Evolutionary conservation across 2,797 vertebrate genomes (phyloP).

Genomic region (Enteromius thamalakanensis): DNA sequence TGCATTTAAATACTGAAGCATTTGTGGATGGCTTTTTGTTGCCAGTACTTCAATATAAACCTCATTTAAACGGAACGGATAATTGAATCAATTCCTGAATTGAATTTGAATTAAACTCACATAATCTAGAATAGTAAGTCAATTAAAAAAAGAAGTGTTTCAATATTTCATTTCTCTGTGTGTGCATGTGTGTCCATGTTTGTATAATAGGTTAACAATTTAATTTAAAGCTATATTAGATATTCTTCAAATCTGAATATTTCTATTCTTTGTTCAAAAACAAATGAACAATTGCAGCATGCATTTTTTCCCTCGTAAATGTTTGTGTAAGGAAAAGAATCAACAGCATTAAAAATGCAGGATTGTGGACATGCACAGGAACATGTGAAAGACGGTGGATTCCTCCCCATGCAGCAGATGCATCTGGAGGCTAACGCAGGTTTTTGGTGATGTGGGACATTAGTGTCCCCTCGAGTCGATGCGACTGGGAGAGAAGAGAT

Average conservation of each 20-base stretch:
- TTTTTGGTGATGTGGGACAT: slow-evolving; percentile 39
- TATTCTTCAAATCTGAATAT: too few relatives aligned
- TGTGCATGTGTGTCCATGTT: too few relatives aligned
- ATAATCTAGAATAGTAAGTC: not conserved
- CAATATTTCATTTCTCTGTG: too few relatives aligned
- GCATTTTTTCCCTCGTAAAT: not conserved
- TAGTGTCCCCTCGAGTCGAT: slow-evolving; percentile 36
- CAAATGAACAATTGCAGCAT: not conserved
- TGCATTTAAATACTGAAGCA: too few relatives aligned
- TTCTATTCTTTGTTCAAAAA: too few relatives aligned
- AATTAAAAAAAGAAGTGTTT: too few relatives aligned
- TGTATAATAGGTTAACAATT: too few relatives aligned
- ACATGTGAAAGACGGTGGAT: not conserved
- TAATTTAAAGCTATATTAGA: too few relatives aligned
- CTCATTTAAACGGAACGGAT: not conserved
- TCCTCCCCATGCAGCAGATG: not conserved
- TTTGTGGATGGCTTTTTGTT: not conserved
- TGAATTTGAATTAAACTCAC: not conserved
- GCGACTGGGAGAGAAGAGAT: slow-evolving; percentile 9
- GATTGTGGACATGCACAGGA: not conserved
- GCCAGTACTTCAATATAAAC: not conserved
- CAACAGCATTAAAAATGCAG: not conserved
- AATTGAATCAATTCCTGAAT: not conserved
- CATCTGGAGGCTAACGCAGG: slow-evolving; percentile 28
- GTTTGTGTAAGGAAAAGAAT: not conserved